These are phyloP conservation scores for Anhinga rufa DNA, from an alignment of 2,113 vertebrate genomes.

Conservation along the genomic window DNA sequence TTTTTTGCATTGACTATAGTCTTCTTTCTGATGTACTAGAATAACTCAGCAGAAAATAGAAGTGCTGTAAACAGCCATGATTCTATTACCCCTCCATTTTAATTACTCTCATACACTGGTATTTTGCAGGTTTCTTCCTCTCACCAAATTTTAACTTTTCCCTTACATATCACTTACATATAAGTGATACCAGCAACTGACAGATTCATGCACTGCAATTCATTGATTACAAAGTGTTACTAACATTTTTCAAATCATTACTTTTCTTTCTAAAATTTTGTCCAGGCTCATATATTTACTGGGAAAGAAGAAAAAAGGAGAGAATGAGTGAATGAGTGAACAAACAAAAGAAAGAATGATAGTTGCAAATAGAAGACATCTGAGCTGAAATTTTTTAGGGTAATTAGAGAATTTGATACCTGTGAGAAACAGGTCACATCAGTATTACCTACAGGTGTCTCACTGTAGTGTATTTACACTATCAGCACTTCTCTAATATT, in stretches of 20 bases:
- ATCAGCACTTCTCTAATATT: constrained; percentile 49
- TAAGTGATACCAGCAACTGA: neutral
- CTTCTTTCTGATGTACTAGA: neutral
- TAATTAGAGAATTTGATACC: constrained; percentile 56
- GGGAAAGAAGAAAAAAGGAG: neutral
- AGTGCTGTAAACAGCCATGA: neutral
- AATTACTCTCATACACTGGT: neutral
- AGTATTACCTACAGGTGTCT: constrained; percentile 32
- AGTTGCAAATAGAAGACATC: constrained; percentile 26
- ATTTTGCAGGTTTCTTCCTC: neutral
- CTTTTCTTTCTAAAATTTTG: neutral
- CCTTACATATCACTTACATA: no score
- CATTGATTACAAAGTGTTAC: neutral
- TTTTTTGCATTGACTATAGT: neutral
- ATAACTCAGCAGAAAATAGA: constrained; percentile 1
- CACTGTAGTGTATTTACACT: constrained; percentile 9
- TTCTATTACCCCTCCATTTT: constrained; percentile 22
- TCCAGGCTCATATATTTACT: neutral
- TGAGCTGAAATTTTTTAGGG: constrained; percentile 48
- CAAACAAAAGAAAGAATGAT: constrained; percentile 41
- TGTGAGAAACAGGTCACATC: constrained; percentile 57
- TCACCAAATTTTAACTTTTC: neutral
- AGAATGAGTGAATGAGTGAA: neutral
- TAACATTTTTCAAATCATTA: neutral
- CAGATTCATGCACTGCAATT: neutral